phyloP scores from a whole-genome alignment of 2,888 invertebrate genomes.

The Scaptomyza tumidula region DNA sequence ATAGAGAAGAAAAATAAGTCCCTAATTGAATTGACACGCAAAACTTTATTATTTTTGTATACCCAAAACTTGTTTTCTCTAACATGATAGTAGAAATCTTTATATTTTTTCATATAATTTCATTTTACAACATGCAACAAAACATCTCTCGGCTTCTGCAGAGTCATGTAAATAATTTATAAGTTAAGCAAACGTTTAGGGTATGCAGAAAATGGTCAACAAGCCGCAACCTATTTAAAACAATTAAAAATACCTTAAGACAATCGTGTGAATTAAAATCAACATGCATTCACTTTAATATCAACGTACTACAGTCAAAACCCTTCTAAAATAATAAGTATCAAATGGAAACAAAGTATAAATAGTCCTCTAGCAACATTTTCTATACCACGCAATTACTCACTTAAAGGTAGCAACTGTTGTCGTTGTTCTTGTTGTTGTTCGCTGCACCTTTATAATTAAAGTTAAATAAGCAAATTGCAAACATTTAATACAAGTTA shows the following conservation, averaged over 20 bases:
- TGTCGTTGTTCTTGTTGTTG: constrained; percentile 17
- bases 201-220: no score
- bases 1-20: no score
- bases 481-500: constrained; percentile 79
- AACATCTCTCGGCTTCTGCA: neutral
- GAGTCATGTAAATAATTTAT: neutral
- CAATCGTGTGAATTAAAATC: neutral
- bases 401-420: constrained; percentile 40
- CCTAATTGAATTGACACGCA: no score
- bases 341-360: constrained; percentile 1
- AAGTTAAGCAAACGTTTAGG: neutral
- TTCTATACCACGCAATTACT: constrained; percentile 55
- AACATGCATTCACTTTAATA: neutral
- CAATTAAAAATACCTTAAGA: neutral
- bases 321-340: neutral
- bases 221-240: no score
- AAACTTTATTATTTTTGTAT: no score
- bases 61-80: neutral
- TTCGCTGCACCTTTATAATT: constrained; percentile 66
- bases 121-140: no score
- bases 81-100: no score
- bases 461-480: constrained; percentile 79
- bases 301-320: no score
- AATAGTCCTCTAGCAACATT: neutral
- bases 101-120: no score